A percentile compares a stretch with the other conserved stretches of the same genome.
Evolutionary conservation across 2,888 invertebrate species (phyloP).

Genomic region (Oscheius sp.): DNA sequence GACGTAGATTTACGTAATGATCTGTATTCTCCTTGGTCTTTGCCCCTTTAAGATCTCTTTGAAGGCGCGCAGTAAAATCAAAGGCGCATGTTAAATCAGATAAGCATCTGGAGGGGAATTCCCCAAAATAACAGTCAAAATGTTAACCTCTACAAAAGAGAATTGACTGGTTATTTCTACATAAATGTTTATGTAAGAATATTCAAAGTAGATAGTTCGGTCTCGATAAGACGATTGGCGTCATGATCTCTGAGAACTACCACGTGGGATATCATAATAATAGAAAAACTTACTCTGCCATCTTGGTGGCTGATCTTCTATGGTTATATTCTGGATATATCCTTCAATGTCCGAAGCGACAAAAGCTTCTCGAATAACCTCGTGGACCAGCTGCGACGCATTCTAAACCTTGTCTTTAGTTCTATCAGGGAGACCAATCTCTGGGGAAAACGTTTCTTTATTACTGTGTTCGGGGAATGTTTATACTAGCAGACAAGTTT

Average conservation of each 20-base stretch:
- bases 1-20: no score
- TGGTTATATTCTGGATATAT: conserved; percentile 52
- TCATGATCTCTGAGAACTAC: background rate
- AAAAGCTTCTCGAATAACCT: conserved; percentile 61
- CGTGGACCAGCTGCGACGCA: conserved; percentile 56
- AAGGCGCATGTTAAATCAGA: background rate
- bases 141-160: no score
- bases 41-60: background rate
- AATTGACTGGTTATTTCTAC: background rate
- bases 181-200: background rate
- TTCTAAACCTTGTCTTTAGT: conserved; percentile 41
- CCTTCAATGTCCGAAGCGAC: conserved; percentile 53
- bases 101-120: background rate
- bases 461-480: background rate
- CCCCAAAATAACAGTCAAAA: no score
- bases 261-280: background rate
- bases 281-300: conserved; percentile 58
- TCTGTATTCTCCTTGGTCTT: no score
- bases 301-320: conserved; percentile 54
- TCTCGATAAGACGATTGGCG: background rate
- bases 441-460: background rate
- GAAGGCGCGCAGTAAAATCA: background rate
- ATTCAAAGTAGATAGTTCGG: conserved; percentile 18
- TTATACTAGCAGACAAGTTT: background rate
- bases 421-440: no score